Base-by-base conservation (phyloP, 2,113 vertebrate species). In the Hepsetus odoe region DNA sequence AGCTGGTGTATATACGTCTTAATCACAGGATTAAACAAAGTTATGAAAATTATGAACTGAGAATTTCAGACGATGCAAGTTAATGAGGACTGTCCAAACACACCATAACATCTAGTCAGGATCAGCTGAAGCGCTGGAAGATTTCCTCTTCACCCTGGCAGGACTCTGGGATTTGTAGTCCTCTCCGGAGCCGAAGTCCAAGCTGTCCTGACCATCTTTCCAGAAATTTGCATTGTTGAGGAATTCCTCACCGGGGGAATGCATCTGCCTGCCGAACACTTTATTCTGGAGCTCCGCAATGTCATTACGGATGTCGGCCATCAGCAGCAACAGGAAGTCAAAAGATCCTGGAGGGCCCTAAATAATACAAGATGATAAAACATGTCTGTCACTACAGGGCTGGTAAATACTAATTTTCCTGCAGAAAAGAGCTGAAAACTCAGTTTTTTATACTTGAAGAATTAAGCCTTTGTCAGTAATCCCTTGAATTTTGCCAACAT, bases 281-380 rank as follows among this genome's bases (percentile, higher is more conserved):
- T 94, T 94, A 68, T 90, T 94, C 88, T 99, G 95, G 71, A 99
- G 93, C 77, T 98, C 96, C 0, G 94, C 88, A 0, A 99, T 99
- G 88, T 98, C 97, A 0, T 98, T 96, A 76, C 96, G 95, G 86
- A 99, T 95, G 87, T 99, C 97, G 3, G 97, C 97, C 96, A 99
- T 95, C 87, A 99, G 91, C 28, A 99, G 91, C 14, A 99, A 86
- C 22, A 99, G 90, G 91, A 99, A 98, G 81, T 99, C 97, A 30
- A 99, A 99, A 53, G 98, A 99, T 71, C 98, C 97, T 0, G 97
- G 98, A 0, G 96, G 94, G 9, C 97, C 98, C 97, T 99, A 69
- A 13, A 82, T 7, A 82, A 80, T 1, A 55, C 53, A 58, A 70
- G 44, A 74, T 35, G 6, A 2, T 7, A 38, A 13, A 30, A 5